These are phyloP conservation scores for Papilio protenor DNA, from an alignment of 2,888 invertebrate species.

Conservation along the genomic window DNA sequence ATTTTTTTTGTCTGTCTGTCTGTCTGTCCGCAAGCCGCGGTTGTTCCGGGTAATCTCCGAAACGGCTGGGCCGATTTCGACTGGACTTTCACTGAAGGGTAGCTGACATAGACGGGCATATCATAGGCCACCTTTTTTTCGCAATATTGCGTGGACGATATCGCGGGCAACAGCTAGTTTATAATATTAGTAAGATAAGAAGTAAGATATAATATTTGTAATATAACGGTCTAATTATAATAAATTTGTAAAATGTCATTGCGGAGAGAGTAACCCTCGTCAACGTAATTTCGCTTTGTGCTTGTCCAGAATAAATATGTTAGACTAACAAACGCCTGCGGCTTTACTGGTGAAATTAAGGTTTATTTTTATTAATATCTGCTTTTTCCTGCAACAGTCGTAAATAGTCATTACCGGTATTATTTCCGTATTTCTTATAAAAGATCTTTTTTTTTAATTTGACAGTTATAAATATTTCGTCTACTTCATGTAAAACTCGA, in stretches of 20 bases:
- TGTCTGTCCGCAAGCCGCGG: no score
- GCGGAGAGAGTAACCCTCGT: constrained; percentile 14
- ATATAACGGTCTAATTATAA: constrained; percentile 14
- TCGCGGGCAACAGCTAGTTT: no score
- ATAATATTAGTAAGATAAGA: neutral
- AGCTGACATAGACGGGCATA: no score
- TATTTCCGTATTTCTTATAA: no score
- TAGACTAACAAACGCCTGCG: neutral
- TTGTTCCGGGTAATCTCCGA: no score
- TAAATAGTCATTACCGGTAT: no score
- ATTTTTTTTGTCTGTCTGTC: no score
- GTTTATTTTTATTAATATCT: neutral
- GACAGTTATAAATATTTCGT: neutral
- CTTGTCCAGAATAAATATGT: constrained; percentile 11
- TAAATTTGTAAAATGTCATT: constrained; percentile 16
- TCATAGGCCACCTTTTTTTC: no score
- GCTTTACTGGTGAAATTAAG: neutral
- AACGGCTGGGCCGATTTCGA: no score
- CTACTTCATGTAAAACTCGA: neutral
- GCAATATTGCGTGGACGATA: no score
- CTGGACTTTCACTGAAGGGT: no score
- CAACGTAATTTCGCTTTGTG: constrained; percentile 24
- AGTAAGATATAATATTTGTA: neutral
- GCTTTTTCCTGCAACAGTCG: neutral
- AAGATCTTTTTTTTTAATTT: no score